Evolutionary conservation across 2,888 invertebrate species (phyloP).

Genomic region (Acronicta alni): DNA sequence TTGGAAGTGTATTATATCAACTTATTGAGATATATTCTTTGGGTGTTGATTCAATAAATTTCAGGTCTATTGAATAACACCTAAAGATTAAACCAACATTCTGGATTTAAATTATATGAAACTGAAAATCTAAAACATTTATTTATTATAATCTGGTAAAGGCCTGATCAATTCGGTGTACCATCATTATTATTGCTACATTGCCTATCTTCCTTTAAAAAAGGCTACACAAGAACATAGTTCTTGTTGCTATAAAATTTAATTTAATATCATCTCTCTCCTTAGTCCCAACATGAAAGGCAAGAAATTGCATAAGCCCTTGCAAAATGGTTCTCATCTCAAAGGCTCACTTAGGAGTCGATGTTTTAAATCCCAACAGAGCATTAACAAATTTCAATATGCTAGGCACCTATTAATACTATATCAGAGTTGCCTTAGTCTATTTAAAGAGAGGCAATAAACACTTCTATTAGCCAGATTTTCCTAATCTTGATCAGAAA

Average conservation of each 20-base stretch:
- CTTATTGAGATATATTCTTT: background rate
- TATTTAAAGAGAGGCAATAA: too few species aligned
- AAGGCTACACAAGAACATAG: background rate
- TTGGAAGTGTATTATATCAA: background rate
- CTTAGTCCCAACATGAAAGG: background rate
- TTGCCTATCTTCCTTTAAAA: background rate
- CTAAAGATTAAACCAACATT: too few species aligned
- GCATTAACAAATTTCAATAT: background rate
- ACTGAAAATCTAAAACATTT: slow-evolving; percentile 24
- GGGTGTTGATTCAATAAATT: too few species aligned
- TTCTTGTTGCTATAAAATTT: background rate
- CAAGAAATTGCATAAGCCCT: background rate
- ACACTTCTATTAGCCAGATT: too few species aligned
- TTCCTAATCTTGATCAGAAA: too few species aligned
- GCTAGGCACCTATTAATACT: too few species aligned
- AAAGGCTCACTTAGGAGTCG: too few species aligned
- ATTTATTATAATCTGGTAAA: slow-evolving; percentile 17
- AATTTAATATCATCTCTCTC: background rate
- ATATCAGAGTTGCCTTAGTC: too few species aligned
- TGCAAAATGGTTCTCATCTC: too few species aligned
- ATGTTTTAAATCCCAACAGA: background rate
- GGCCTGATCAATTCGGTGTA: slow-evolving; percentile 4
- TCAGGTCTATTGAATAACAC: too few species aligned
- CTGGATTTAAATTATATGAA: too few species aligned
- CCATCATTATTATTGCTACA: slow-evolving; percentile 1